Conservation (phyloP, 2,888 invertebrate species). For the Pheosia tremula region DNA sequence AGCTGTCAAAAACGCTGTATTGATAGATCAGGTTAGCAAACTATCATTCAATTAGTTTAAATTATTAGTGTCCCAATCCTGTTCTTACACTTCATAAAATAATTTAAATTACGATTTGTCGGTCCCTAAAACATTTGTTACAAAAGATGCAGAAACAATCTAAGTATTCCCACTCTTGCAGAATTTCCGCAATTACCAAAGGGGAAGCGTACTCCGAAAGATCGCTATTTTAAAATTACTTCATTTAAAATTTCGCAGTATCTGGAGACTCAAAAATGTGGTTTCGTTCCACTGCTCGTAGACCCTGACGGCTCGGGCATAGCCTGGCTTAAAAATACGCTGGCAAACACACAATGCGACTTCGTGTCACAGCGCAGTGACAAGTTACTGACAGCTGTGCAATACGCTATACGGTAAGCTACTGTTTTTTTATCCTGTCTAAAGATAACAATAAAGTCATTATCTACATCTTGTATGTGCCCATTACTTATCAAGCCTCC, state of each 20-base stretch:
- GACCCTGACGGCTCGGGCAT: constrained; percentile 95
- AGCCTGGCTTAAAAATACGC: constrained; percentile 91
- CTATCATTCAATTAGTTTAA: background rate
- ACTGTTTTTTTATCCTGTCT: no score
- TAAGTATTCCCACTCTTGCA: no score
- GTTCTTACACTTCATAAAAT: no score
- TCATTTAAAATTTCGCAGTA: constrained; percentile 41
- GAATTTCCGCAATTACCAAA: no score
- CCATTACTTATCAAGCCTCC: no score
- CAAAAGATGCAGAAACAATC: no score
- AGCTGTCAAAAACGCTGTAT: constrained; percentile 92
- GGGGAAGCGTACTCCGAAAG: no score
- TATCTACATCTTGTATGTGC: no score
- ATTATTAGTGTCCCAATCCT: background rate
- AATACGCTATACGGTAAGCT: constrained; percentile 87
- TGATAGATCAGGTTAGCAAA: constrained; percentile 87
- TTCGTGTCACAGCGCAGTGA: constrained; percentile 90
- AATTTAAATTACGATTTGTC: no score
- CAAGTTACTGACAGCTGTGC: constrained; percentile 89
- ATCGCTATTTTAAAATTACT: no score
- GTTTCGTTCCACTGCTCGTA: constrained; percentile 90
- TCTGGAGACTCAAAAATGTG: constrained; percentile 67
- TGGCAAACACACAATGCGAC: constrained; percentile 88
- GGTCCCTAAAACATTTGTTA: no score
- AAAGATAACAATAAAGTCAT: no score